Evolutionary conservation across 2,113 vertebrate genomes (phyloP).

Genomic region (Megaptera novaeangliae): DNA sequence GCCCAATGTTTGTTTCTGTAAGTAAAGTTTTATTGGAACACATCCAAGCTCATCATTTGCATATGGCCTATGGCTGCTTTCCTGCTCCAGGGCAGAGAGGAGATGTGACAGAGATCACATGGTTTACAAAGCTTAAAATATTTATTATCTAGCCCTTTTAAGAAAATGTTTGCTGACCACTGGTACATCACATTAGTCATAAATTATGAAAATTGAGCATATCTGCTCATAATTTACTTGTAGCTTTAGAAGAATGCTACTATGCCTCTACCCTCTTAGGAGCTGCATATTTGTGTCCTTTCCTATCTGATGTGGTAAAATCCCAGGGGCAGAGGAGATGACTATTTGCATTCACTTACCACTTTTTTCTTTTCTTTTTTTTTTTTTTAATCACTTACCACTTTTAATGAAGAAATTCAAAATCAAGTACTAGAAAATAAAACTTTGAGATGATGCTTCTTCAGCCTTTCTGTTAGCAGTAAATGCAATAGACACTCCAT

Average conservation of each 20-base stretch:
- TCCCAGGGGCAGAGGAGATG: not conserved
- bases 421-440: not conserved
- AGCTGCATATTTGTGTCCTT: not conserved
- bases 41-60: not conserved
- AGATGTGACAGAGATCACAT: not conserved
- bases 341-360: not conserved
- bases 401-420: not conserved
- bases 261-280: not conserved
- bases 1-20: not conserved
- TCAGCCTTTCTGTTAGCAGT: not conserved
- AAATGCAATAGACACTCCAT: not conserved
- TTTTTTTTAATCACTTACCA: not conserved
- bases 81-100: not conserved
- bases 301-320: not conserved
- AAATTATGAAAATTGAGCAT: not conserved
- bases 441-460: not conserved
- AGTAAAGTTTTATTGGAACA: not conserved
- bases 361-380: not conserved
- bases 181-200: not conserved
- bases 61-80: not conserved
- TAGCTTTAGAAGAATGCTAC: not conserved
- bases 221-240: not conserved
- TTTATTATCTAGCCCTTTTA: not conserved
- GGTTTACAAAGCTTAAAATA: not conserved
- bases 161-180: not conserved